Base-by-base conservation (phyloP, 2,797 vertebrate species). In the Halcyon badia region DNA sequence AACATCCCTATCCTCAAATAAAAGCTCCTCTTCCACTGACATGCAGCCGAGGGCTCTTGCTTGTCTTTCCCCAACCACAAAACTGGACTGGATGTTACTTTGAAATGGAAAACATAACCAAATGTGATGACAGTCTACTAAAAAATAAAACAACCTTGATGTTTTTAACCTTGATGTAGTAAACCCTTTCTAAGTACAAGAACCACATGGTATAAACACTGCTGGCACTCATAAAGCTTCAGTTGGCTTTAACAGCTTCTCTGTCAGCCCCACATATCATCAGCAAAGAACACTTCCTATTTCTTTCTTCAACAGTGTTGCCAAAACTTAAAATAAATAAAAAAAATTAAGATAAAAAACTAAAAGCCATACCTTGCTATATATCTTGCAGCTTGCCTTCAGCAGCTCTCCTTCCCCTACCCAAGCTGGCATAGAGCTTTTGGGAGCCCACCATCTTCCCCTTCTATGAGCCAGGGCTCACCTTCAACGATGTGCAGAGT, bases 1-100 rank as follows among this genome's bases (percentile, higher is more conserved):
- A 84, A 52, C 69, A 46, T 19, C 87, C 89, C 82, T 52, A 44
- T 24, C 75, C 41, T 70, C 90, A 84, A 88, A 80, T 89, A 87
- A 87, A 96, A 94, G 56, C 54, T 90, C 60, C 71, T 90, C 78
- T 91, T 96, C 77, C 77, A 60, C 71, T 39, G 33, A 46, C 33
- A 58, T 3, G 14, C 7, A 71, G 62, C 71, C 68, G 46, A 84
- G 51, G 66, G 68, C 12, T 77, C 87, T 89, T 84, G 61, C 90
- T 93, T 87, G 30, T 71, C 73, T 85, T 95, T 92, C 78, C 49
- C 48, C 61, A 81, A 19, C 49, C 81, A 58, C 83, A 71, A 16
- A 90, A 58, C 35, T 51, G 65, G 52, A 77, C 54, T 84, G 48
- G 81, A 76, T 33, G 71, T 49, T 80, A 69, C 87, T 42, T 44